Base-by-base conservation (phyloP, 1,140 invertebrate genomes). In the Acromyrmex heyeri region DNA sequence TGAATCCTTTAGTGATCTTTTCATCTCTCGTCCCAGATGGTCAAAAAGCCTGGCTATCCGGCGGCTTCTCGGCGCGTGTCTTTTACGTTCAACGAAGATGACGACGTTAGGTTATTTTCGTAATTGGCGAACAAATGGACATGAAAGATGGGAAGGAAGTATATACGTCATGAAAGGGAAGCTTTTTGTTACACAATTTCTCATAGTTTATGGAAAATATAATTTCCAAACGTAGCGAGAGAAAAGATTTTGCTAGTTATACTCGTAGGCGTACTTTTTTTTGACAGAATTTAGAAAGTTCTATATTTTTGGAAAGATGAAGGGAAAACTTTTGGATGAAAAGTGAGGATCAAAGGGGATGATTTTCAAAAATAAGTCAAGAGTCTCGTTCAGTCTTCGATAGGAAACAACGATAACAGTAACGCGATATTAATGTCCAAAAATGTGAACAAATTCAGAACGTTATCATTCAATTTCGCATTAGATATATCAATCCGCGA, bases 1-100 rank as follows among this genome's bases (percentile, higher is more conserved):
- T 95, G 94, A 95, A 95, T 95, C 91, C 93, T 92, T 92, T 94
- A 94, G 94, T 93, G 92, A 95, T 93, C 93, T 93, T 94, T 93
- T 92, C 92, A 92, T 94, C 90, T 93, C 92, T 94, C 91, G 91
- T 93, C 91, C 92, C 91, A 77, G 91, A 91, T 93, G 92, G 92
- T 94, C 82, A 88, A 92, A 92, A 93, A 93, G 94, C 92, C 92
- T 94, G 88, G 90, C 88, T 91, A 93, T 81, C 50, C 85, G 81
- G 90, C 92, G 93, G 91, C 89, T 93, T 92, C 89, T 92, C 78
- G 87, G 93, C 91, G 91, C 93, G 92, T 95, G 90, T 94, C 86
- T 93, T 92, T 90, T 90, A 89, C 89, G 87, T 94, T 92, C 92
- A 92, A 94, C 90, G 91, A 94, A 94, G 92, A 93, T 92, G 91